phyloP scores from a whole-genome alignment of 2,113 vertebrate genomes.

The Aptenodytes patagonicus region DNA sequence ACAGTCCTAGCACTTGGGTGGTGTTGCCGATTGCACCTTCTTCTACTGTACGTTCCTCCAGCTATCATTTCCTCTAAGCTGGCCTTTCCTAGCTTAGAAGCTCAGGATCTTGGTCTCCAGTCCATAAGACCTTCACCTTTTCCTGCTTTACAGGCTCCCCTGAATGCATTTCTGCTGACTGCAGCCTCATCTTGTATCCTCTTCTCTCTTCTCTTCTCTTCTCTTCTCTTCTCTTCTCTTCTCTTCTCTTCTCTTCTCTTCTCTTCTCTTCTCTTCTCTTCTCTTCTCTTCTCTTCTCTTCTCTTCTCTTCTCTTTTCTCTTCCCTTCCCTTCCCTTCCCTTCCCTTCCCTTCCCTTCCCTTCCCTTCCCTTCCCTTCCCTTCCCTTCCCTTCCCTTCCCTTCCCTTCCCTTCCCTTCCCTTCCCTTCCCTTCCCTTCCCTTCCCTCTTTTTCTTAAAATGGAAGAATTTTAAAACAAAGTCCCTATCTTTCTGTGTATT shows the following conservation, averaged over 20 bases:
- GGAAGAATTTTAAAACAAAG: not conserved
- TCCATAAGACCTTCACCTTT: not conserved
- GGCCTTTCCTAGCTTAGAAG: not conserved
- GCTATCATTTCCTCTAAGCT: not conserved
- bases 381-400: too few species aligned
- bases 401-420: not conserved
- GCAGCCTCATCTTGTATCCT: not conserved
- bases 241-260: too few species aligned
- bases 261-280: too few species aligned
- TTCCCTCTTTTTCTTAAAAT: not conserved
- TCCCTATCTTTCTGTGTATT: not conserved
- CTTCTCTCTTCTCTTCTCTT: too few species aligned
- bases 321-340: too few species aligned
- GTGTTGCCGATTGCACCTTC: not conserved
- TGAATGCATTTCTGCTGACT: not conserved
- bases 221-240: not conserved
- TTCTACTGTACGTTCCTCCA: not conserved
- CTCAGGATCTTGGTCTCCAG: not conserved
- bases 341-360: not conserved
- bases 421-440: not conserved
- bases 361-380: not conserved
- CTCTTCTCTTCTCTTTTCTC: too few species aligned
- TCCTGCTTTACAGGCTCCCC: not conserved
- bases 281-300: too few species aligned
- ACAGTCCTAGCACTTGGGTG: not conserved